Base-by-base conservation (phyloP, 2,888 invertebrate genomes). In the Tachina lurida region DNA sequence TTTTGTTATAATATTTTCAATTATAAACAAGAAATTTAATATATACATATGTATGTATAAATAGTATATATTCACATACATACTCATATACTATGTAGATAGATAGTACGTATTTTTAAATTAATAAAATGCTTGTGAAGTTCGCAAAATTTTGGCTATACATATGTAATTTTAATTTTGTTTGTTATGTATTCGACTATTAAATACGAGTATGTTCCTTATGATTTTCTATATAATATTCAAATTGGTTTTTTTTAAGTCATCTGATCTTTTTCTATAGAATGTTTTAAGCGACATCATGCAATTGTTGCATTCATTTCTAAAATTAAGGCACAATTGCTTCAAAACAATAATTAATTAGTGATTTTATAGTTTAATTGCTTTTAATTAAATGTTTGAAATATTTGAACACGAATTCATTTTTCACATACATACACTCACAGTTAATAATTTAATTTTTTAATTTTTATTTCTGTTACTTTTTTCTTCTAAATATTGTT, bases 351-450 rank as follows among this genome's bases (percentile, higher is more conserved):
- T 54, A 79, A 65, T 82, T 75, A 67, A 82, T 82, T 71, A 79
- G 79, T 79, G 58, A 76, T 75, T 82, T 79, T 86, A 73, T 76
- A 79, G 65, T 76, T 86, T 86, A 82, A 86, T 86, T 86, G 79
- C 63, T 86, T 86, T 83, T 79, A 86, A 85, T 85, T 85, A 71
- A 85, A 75, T 75, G 65, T 82, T 71, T 76, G 52, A 65, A 67
- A 65, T 82, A 82, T 58, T 82, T 75, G 19, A 78, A 79, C 67
- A 74, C 81, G 78, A 70, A 56, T 76, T 73, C 47, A 52, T 41
- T 73, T 47, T 68, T 76, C 58, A 65, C 65, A 71, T 70, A 49
- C 65, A 39, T 70, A 49, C 65, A 39, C 43, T 49, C 39, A 10
- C 12, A 52, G 31, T 56, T 52, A 39, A 56, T 19, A 63, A 39